Evolutionary conservation across 2,888 invertebrate species (phyloP).

Genomic region (Dicycla oo): DNA sequence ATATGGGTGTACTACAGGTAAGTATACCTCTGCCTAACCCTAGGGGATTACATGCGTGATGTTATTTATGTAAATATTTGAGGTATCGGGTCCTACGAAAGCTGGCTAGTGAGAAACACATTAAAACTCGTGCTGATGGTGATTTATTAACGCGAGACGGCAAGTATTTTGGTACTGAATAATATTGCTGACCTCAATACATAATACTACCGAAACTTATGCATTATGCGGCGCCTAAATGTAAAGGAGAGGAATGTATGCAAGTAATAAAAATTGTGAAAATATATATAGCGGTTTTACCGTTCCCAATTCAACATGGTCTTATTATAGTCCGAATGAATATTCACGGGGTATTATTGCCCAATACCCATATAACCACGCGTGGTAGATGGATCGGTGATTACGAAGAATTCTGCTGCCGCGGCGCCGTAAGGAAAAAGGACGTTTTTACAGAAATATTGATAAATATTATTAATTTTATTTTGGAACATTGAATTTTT

Average conservation of each 20-base stretch:
- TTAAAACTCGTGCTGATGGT: slow-evolving; percentile 15
- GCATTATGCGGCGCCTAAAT: slow-evolving; percentile 25
- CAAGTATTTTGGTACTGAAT: slow-evolving; percentile 23
- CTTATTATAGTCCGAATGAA: neutral
- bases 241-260: slow-evolving; percentile 17
- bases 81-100: neutral
- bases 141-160: slow-evolving; percentile 19
- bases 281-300: neutral
- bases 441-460: no score
- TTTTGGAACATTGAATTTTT: no score
- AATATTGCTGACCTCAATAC: slow-evolving; percentile 36
- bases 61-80: neutral
- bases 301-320: neutral
- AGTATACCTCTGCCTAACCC: no score
- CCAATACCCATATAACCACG: neutral
- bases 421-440: no score
- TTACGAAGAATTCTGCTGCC: slow-evolving; percentile 20
- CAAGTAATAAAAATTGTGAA: slow-evolving; percentile 35
- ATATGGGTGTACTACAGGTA: no score
- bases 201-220: slow-evolving; percentile 40
- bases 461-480: no score
- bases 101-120: slow-evolving; percentile 3
- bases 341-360: neutral
- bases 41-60: no score
- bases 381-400: neutral